Percentiles rank a stretch among this genome's conserved stretches.
phyloP scores from a whole-genome alignment of 2,113 vertebrate genomes.

The Formicarius rufipectus region DNA sequence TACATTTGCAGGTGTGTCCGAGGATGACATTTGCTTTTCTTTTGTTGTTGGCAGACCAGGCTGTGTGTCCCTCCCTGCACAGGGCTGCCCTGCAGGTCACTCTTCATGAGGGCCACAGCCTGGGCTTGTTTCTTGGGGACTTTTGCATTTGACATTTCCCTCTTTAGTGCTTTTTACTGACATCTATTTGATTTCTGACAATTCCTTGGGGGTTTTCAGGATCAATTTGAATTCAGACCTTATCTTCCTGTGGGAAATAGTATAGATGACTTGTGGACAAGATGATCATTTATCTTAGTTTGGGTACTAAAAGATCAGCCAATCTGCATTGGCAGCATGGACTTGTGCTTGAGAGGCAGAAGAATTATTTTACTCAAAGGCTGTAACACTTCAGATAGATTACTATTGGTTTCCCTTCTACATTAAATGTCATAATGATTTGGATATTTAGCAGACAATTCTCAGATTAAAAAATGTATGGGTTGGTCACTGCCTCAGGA shows the following conservation, averaged over 20 bases:
- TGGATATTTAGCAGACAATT: background rate
- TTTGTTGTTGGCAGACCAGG: background rate
- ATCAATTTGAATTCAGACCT: constrained; percentile 6
- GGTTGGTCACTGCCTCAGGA: background rate
- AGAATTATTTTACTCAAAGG: background rate
- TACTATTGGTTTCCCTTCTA: background rate
- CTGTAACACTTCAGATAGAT: background rate
- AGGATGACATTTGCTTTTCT: background rate
- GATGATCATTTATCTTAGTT: background rate
- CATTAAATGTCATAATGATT: background rate
- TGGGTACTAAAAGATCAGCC: background rate
- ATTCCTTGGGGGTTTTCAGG: background rate
- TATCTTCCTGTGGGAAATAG: background rate
- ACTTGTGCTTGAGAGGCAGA: background rate
- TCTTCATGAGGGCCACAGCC: background rate
- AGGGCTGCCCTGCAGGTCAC: background rate
- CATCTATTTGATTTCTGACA: background rate
- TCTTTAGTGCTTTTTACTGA: background rate
- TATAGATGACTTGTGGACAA: background rate
- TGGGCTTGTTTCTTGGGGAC: background rate
- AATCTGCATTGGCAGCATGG: background rate
- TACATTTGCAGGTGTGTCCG: background rate
- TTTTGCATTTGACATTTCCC: background rate
- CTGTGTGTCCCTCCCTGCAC: background rate
- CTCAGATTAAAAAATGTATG: background rate